These are phyloP conservation scores for Linurgus olivaceus DNA, from an alignment of 2,797 vertebrate species.

Conservation along the genomic window DNA sequence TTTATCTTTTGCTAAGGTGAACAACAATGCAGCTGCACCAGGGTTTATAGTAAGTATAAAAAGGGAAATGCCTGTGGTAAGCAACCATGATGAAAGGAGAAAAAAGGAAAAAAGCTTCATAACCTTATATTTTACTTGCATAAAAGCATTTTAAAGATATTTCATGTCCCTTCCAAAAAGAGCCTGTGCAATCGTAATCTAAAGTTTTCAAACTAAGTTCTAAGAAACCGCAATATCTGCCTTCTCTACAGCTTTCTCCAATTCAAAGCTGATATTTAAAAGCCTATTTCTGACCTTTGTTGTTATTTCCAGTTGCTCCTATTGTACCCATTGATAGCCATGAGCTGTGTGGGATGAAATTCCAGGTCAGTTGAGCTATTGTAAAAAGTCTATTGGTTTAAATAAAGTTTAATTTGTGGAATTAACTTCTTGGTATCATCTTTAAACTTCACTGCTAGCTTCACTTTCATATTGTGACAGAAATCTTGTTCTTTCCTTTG, in stretches of 20 bases:
- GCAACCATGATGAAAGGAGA: neutral
- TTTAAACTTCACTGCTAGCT: neutral
- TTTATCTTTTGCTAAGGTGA: slow-evolving; percentile 31
- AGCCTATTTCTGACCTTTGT: neutral
- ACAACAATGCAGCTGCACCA: neutral
- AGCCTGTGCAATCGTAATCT: neutral
- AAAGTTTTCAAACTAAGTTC: neutral
- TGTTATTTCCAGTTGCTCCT: neutral
- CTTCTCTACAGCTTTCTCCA: neutral
- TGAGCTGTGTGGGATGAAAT: neutral
- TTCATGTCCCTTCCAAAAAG: neutral
- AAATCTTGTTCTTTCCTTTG: neutral
- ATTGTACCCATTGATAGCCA: neutral
- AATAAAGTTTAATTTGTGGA: neutral
- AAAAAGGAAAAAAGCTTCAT: neutral
- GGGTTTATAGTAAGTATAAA: neutral
- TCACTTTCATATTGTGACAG: neutral
- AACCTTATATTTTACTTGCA: neutral
- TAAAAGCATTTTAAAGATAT: neutral
- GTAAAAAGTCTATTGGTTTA: neutral
- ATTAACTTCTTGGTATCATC: neutral
- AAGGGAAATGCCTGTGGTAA: slow-evolving; percentile 23
- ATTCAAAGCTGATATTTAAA: neutral
- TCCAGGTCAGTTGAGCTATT: neutral
- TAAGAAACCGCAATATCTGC: neutral